These are phyloP conservation scores for Chionomys nivalis DNA, from an alignment of 2,113 vertebrate genomes.

Conservation along the genomic window DNA sequence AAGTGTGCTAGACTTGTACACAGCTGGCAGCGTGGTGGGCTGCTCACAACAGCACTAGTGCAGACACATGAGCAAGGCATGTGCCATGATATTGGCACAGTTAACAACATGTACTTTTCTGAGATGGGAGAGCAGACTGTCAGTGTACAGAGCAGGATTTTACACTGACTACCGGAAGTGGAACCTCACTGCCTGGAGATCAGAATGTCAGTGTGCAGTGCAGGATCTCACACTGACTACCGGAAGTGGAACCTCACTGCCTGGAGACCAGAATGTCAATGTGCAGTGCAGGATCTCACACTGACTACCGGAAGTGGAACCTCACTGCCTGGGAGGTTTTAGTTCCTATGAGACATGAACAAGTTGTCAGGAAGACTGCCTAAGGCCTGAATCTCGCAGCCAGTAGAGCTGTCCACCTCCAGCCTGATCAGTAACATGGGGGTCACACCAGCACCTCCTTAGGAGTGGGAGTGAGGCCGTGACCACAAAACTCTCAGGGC, in stretches of 20 bases:
- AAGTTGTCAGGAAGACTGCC: neutral
- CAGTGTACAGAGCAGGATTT: too few relatives aligned
- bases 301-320: too few relatives aligned
- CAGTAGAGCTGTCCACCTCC: neutral
- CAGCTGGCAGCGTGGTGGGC: neutral
- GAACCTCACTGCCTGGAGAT: too few relatives aligned
- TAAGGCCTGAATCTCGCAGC: neutral
- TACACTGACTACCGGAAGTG: too few relatives aligned
- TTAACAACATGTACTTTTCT: rapidly evolving
- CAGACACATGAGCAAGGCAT: too few relatives aligned
- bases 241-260: too few relatives aligned
- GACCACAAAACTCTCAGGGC: neutral
- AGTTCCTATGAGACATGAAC: neutral
- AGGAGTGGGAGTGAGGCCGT: neutral
- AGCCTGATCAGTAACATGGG: neutral
- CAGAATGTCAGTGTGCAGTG: too few relatives aligned
- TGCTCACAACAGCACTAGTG: neutral
- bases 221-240: too few relatives aligned
- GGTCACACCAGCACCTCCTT: neutral
- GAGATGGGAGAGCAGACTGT: neutral
- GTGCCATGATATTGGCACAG: neutral
- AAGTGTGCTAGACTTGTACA: neutral
- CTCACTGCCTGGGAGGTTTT: neutral
- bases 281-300: too few relatives aligned
- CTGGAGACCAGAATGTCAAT: too few relatives aligned